These are phyloP conservation scores for Coryphaenoides rupestris DNA, from an alignment of 2,113 vertebrate species.

Conservation along the genomic window DNA sequence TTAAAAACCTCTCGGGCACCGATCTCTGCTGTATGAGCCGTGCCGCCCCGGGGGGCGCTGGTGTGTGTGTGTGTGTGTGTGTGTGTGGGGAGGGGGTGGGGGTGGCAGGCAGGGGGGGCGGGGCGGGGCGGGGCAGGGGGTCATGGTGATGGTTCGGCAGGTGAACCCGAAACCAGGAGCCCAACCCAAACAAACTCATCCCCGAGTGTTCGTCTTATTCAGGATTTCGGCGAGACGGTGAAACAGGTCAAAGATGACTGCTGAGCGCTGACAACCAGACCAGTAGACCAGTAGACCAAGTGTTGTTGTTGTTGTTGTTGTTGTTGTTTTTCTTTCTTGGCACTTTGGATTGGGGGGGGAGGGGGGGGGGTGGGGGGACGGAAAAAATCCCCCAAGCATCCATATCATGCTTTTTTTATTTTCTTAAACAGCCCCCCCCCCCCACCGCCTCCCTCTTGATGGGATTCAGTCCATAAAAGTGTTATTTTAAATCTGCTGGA, in stretches of 20 bases:
- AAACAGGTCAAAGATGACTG: not conserved
- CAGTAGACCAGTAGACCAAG: too few relatives aligned
- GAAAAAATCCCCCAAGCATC: conserved; percentile 16
- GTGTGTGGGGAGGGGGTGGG: too few relatives aligned
- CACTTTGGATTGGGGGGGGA: not conserved
- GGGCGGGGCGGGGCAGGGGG: too few relatives aligned
- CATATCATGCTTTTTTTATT: conserved; percentile 38
- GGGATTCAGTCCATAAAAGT: conserved; percentile 24
- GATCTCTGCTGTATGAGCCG: conserved; percentile 35
- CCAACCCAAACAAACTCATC: too few relatives aligned
- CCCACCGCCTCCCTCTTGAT: too few relatives aligned
- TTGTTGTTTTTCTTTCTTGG: not conserved
- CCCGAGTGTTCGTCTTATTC: not conserved
- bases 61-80: too few relatives aligned
- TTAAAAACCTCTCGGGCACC: conserved; percentile 29
- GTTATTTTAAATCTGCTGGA: conserved; percentile 29
- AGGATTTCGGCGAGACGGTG: not conserved
- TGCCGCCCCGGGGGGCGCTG: conserved; percentile 5
- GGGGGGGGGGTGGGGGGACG: not conserved
- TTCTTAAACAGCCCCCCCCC: conserved; percentile 40
- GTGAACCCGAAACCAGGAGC: too few relatives aligned
- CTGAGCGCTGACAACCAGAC: not conserved
- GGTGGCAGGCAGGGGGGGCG: too few relatives aligned
- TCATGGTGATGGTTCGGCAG: too few relatives aligned
- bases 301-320: not conserved